Evolutionary conservation across 2,797 vertebrate genomes (phyloP).

Genomic region (Spinus pinus): DNA sequence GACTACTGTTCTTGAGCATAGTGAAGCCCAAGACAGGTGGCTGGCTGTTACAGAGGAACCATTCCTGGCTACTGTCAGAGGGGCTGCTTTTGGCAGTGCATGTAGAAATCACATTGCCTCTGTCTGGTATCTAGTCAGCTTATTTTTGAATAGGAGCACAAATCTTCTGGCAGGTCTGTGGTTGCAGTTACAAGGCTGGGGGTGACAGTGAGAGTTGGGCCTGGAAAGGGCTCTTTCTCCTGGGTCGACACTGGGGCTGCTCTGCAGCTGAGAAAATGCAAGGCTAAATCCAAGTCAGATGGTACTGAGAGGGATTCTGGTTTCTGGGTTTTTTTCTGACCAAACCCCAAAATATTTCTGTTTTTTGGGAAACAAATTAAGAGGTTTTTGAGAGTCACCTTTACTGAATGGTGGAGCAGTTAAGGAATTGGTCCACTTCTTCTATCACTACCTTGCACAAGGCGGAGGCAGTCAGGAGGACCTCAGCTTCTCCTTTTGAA

Average conservation of each 20-base stretch:
- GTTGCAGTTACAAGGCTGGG: not conserved
- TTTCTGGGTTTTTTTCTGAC: not conserved
- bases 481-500: not conserved
- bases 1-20: accelerated
- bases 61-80: not conserved
- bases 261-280: not conserved
- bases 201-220: not conserved
- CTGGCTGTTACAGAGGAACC: not conserved
- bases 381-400: not conserved
- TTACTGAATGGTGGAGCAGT: not conserved
- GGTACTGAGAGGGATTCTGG: not conserved
- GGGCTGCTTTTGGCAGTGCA: not conserved
- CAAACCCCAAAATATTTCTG: not conserved
- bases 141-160: not conserved
- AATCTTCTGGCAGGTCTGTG: not conserved
- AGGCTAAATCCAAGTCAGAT: not conserved
- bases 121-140: not conserved
- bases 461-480: not conserved
- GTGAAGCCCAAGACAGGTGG: not conserved
- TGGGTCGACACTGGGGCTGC: not conserved
- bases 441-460: not conserved
- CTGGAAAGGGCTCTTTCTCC: not conserved
- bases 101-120: accelerated
- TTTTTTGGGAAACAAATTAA: not conserved
- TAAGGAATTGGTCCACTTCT: not conserved